Base-by-base conservation (phyloP, 1,140 invertebrate genomes). In the Dendrolimus punctatus region DNA sequence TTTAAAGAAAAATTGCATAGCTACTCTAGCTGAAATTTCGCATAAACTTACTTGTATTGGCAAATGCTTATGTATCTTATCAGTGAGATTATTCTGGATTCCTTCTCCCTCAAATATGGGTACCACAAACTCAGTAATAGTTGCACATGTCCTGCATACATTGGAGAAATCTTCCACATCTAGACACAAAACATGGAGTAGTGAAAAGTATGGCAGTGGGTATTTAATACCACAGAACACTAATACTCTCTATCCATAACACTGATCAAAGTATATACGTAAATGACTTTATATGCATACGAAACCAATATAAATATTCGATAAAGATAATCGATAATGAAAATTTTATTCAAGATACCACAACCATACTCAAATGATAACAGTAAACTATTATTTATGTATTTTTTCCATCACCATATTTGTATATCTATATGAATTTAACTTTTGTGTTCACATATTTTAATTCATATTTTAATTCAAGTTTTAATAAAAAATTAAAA, bases 11-110 rank as follows among this genome's bases (percentile, higher is more conserved):
- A 23, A 23, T 23, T 23, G 23, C 23, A 23, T 23, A 23, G 23
- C 1, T 23, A 23, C 23, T 46, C 40, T 45, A 46, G 40, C 40
- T 2, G 36, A 39, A 47, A 23, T 45, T 49, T 46, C 39, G 43
- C 41, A 44, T 48, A 10, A 55, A 62, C 63, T 66, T 72, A 90
- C 90, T 69, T 80, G 69, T 60, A 92, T 88, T 6, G 90, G 90
- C 53, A 92, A 67, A 76, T 91, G 85, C 57, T 83, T 88, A 51
- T 89, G 76, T 64, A 92, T 91, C 83, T 91, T 91, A 8, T 71
- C 77, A 51, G 77, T 71, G 37, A 91, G 54, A 46, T 89, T 78
- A 54, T 89, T 86, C 55, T 90, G 85, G 7, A 84, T 45, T 4
- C 90, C 90, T 67, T 90, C 89, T 3, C 79, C 88, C 39, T 80